These are phyloP conservation scores for Meghimatium bilineatum DNA, from an alignment of 2,888 invertebrate genomes.

Conservation along the genomic window DNA sequence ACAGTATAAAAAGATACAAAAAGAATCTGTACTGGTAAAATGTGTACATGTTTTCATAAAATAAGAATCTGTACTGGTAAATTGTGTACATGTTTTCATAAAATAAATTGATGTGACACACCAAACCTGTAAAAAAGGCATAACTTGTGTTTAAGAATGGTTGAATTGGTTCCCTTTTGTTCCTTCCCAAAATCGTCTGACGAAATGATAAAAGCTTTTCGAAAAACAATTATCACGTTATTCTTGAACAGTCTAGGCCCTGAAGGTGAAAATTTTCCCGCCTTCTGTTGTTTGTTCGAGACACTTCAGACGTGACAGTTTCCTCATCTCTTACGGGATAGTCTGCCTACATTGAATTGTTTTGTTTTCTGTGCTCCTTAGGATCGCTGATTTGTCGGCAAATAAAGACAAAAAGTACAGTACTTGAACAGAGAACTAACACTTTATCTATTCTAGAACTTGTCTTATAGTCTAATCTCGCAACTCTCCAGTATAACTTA, in stretches of 20 bases:
- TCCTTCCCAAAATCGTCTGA: neutral
- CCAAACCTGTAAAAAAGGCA: slow-evolving; percentile 5
- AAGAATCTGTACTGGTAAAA: too few species aligned
- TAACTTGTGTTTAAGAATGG: neutral
- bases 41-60: too few species aligned
- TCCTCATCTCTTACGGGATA: neutral
- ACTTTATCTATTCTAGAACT: too few species aligned
- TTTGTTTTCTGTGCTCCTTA: neutral
- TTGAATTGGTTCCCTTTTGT: neutral
- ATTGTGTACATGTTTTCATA: neutral
- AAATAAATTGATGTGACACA: neutral
- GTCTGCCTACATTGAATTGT: slow-evolving; percentile 3
- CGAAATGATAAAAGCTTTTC: neutral
- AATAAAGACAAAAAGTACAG: neutral
- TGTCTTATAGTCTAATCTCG: too few species aligned
- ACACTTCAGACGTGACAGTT: slow-evolving; percentile 3
- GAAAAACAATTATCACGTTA: neutral
- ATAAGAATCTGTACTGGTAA: too few species aligned
- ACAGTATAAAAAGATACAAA: too few species aligned
- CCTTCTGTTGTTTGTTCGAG: neutral
- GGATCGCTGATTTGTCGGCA: neutral
- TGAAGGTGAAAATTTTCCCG: neutral
- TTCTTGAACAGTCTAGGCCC: neutral
- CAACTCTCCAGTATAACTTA: too few species aligned
- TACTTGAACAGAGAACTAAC: too few species aligned